Evolutionary conservation across 1,140 invertebrate genomes (phyloP), one percentile per base, ranked within the genome.

Genomic region (Drosophila ficusphila): DNA sequence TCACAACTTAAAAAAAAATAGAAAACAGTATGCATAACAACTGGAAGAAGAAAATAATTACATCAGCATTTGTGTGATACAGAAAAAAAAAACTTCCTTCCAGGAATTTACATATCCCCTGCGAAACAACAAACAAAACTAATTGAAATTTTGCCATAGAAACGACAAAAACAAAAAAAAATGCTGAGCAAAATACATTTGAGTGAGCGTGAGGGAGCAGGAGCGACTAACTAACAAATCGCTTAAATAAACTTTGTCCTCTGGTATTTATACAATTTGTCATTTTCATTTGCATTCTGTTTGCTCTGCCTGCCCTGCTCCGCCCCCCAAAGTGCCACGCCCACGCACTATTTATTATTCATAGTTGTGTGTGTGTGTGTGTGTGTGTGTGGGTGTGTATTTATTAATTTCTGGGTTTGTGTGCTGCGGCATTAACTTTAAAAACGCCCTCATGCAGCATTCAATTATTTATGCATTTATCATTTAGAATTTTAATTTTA

Each of bases 181-280:
- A n/a, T 0, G n/a, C 1, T 38, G 0, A 41, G 11, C 11, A 18
- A 4, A 27, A n/a, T 19, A n/a, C n/a, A 14, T 12, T 9, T 8
- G n/a, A 2, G 9, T 0, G 12, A 8, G 16, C 12, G 36, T 16
- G 6, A 42, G 36, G 18, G 31, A 31, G 34, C 27, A 19, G 8
- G 12, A 51, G 12, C 42, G 71, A 68, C 48, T 58, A 79, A 67
- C 76, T 62, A 85, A 79, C 76, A 85, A 85, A 85, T 85, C 76
- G 79, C 79, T 85, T 79, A 78, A 85, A 85, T 85, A 85, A 85
- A 85, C 76, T 85, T 85, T 85, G 76, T 85, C 71, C 76, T 76
- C 67, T 71, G 64, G 38, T 57, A 52, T 62, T 60, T 58, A 62
- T 54, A 79, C 79, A 79, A 86, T 85, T 85, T 85, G 76, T 86